Evolutionary conservation across 2,797 vertebrate species (phyloP).

Genomic region (Sebastolobus alascanus): DNA sequence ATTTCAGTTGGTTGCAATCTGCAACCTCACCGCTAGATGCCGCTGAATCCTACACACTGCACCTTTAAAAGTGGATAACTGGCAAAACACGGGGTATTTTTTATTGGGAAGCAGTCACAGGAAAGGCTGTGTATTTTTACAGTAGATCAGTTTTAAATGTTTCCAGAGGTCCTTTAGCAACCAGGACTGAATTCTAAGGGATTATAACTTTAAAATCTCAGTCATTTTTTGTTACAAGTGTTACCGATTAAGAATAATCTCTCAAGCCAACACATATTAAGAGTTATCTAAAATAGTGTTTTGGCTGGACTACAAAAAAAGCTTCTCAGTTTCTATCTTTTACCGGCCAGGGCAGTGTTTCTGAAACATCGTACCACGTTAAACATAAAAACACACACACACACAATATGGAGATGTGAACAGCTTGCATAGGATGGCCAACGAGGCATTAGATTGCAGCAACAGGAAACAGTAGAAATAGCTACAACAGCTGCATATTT

Average conservation of each 20-base stretch:
- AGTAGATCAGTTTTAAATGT: background rate
- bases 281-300: background rate
- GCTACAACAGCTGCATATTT: background rate
- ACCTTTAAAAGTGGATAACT: too few species aligned
- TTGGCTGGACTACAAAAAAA: background rate
- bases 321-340: background rate
- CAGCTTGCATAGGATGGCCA: conserved; percentile 58
- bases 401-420: background rate
- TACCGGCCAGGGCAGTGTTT: background rate
- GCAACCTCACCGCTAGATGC: too few species aligned
- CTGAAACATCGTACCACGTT: background rate
- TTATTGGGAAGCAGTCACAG: background rate
- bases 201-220: background rate
- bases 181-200: background rate
- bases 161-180: background rate
- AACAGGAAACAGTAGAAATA: conserved; percentile 5
- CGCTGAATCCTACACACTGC: too few species aligned
- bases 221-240: background rate
- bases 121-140: too few species aligned
- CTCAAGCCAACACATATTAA: background rate
- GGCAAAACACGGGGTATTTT: background rate
- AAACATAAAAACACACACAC: background rate
- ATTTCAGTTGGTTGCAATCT: too few species aligned
- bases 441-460: conserved; percentile 9
- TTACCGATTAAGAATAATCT: conserved; percentile 3